Evolutionary conservation across 2,888 invertebrate species (phyloP).

Genomic region (Ditula angustiorana): DNA sequence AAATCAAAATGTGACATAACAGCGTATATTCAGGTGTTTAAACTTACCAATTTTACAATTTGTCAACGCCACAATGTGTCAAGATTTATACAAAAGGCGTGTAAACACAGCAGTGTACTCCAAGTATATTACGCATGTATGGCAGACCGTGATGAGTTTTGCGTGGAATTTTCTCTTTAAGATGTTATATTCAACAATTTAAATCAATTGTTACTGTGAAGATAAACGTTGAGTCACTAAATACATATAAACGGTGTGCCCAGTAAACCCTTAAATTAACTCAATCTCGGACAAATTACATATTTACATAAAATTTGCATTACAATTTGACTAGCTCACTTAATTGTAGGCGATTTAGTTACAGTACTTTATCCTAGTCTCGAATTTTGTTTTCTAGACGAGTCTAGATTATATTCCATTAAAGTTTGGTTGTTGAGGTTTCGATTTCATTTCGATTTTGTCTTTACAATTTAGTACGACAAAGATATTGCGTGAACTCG

Average conservation of each 20-base stretch:
- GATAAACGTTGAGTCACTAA: not conserved
- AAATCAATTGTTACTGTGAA: not conserved
- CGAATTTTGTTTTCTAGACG: too few species aligned
- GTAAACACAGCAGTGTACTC: not conserved
- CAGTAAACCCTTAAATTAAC: not conserved
- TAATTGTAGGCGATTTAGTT: too few species aligned
- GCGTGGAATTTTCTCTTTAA: not conserved
- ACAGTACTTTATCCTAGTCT: too few species aligned
- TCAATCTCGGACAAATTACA: not conserved
- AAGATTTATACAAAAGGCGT: constrained; percentile 6
- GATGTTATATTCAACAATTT: too few species aligned
- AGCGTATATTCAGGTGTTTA: constrained; percentile 8
- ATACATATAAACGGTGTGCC: not conserved
- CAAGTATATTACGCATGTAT: constrained; percentile 17
- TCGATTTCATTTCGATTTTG: too few species aligned
- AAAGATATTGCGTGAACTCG: too few species aligned
- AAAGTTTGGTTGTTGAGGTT: too few species aligned
- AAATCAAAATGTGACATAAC: constrained; percentile 14
- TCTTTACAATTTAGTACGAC: too few species aligned
- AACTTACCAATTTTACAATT: constrained; percentile 28
- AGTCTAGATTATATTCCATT: too few species aligned
- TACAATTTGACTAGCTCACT: not conserved
- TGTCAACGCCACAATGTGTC: not conserved
- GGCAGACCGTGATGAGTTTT: not conserved
- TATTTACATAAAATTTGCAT: not conserved